Evolutionary conservation across 2,797 vertebrate species (phyloP).

Genomic region (Brachymystax lenok): DNA sequence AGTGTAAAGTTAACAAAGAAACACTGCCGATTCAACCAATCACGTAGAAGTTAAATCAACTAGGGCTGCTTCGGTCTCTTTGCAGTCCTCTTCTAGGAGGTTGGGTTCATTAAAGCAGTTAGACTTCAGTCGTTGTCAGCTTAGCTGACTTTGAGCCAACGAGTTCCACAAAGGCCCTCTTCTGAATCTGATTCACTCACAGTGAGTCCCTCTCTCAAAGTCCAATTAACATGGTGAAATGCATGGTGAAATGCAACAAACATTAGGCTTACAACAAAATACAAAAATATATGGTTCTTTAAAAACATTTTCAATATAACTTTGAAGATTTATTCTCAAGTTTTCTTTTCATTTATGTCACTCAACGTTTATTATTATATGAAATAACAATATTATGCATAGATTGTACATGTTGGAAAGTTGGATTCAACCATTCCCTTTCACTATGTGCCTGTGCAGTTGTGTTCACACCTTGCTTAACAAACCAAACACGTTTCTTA

Average conservation of each 20-base stretch:
- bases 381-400: background rate
- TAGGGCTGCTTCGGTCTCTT: constrained; percentile 10
- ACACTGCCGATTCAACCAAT: constrained; percentile 12
- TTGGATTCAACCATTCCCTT: background rate
- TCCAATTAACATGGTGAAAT: constrained; percentile 58
- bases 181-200: constrained; percentile 45
- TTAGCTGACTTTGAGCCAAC: constrained; percentile 64
- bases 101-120: constrained; percentile 68
- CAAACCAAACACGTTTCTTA: background rate
- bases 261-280: background rate
- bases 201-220: constrained; percentile 41
- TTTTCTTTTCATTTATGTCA: background rate
- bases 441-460: background rate
- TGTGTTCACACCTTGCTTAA: background rate
- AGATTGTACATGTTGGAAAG: background rate
- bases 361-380: background rate
- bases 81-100: constrained; percentile 55
- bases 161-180: constrained; percentile 44
- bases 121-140: constrained; percentile 56
- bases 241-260: constrained; percentile 21
- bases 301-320: background rate
- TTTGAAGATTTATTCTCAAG: background rate
- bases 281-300: background rate
- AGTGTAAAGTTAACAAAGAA: constrained; percentile 9
- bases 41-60: constrained; percentile 3